Evolutionary conservation across 2,888 invertebrate genomes (phyloP).

Genomic region (Mayetiola destructor): DNA sequence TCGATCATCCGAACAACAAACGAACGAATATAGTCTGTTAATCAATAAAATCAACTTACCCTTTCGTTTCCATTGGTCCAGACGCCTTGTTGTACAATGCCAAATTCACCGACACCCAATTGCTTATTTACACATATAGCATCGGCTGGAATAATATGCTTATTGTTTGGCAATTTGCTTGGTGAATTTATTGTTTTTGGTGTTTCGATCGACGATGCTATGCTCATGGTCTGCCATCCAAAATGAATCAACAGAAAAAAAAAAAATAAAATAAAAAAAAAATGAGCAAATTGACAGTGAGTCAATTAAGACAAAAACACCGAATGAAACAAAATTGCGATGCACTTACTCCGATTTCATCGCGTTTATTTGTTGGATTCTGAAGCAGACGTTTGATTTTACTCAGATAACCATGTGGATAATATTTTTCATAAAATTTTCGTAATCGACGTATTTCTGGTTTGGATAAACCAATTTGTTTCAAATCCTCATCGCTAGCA

Average conservation of each 20-base stretch:
- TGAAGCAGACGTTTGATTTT: constrained; percentile 76
- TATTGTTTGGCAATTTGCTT: constrained; percentile 41
- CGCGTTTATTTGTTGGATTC: constrained; percentile 37
- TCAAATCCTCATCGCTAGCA: constrained; percentile 83
- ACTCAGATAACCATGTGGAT: constrained; percentile 81
- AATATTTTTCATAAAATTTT: constrained; percentile 86
- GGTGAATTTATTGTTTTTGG: constrained; percentile 38
- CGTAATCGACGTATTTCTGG: constrained; percentile 90
- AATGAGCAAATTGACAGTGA: not conserved
- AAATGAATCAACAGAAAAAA: not conserved
- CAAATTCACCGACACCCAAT: constrained; percentile 93
- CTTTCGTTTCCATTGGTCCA: constrained; percentile 91
- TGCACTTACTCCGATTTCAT: constrained; percentile 34
- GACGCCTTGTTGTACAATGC: constrained; percentile 92
- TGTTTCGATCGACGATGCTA: constrained; percentile 57
- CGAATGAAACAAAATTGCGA: not conserved
- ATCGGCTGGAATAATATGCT: constrained; percentile 80
- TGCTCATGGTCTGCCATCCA: not conserved
- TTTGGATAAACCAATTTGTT: constrained; percentile 81
- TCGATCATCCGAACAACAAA: too few species aligned
- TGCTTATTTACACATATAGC: constrained; percentile 88
- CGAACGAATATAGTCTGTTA: constrained; percentile 24
- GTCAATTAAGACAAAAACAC: not conserved
- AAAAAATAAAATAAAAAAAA: not conserved
- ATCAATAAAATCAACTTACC: constrained; percentile 45